A percentile compares a stretch with the other conserved stretches of the same genome.
Evolutionary conservation across 2,797 vertebrate genomes (phyloP).

Genomic region (Ciconia nigra): DNA sequence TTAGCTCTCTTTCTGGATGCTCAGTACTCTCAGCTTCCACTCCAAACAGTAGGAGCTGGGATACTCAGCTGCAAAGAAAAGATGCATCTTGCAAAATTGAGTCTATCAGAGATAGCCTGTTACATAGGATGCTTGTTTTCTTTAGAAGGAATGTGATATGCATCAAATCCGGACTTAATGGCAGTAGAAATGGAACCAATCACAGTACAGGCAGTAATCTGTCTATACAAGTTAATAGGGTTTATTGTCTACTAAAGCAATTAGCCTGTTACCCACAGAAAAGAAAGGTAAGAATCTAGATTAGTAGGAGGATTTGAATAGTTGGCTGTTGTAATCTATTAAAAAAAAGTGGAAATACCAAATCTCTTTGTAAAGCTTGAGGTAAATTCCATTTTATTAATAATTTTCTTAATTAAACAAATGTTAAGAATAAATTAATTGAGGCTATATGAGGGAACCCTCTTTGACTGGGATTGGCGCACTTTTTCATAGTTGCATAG

Average conservation of each 20-base stretch:
- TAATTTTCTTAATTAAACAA: background rate
- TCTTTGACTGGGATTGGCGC: background rate
- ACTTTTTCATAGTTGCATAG: background rate
- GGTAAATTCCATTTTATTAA: background rate
- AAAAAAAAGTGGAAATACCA: background rate
- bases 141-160: background rate
- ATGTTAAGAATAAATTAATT: background rate
- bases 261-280: background rate
- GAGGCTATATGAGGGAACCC: background rate
- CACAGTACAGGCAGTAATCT: background rate
- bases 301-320: background rate
- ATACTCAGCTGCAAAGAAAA: background rate
- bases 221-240: background rate
- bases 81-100: background rate
- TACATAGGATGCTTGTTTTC: background rate
- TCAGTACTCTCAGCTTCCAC: background rate
- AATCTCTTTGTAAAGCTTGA: background rate
- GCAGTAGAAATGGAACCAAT: background rate
- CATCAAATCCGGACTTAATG: background rate
- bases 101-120: background rate
- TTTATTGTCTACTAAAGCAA: constrained; percentile 6
- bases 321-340: background rate
- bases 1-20: background rate
- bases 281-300: background rate
- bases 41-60: background rate